These are phyloP conservation scores for Alaudala cheleensis DNA, from an alignment of 2,113 vertebrate species.

Conservation along the genomic window DNA sequence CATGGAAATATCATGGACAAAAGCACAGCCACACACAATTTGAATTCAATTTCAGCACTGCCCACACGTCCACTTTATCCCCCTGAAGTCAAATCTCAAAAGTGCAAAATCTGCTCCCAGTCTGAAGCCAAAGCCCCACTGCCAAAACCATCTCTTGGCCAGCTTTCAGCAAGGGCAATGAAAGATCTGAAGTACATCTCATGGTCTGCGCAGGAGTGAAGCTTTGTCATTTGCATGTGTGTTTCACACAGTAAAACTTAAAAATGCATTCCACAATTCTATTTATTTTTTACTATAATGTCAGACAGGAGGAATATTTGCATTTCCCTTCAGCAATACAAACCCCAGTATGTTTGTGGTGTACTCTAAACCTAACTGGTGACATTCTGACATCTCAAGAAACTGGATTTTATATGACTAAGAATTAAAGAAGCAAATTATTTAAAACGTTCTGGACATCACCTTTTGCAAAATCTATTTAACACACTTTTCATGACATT, in stretches of 20 bases:
- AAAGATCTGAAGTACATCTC: neutral
- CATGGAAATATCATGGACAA: neutral
- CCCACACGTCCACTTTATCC: neutral
- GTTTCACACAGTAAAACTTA: neutral
- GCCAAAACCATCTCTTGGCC: neutral
- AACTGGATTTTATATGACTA: neutral
- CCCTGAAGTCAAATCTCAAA: neutral
- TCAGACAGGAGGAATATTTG: neutral
- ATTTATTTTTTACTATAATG: neutral
- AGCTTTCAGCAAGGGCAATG: neutral
- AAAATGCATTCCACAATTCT: neutral
- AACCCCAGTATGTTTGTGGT: neutral
- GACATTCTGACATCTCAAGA: neutral
- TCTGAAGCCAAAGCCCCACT: neutral
- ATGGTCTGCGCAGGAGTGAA: neutral
- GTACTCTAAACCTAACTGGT: neutral
- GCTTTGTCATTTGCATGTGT: fast-evolving
- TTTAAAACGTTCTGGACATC: neutral
- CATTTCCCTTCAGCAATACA: neutral
- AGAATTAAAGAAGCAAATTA: neutral
- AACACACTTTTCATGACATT: neutral
- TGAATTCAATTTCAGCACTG: neutral
- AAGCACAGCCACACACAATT: neutral
- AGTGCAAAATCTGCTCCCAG: neutral
- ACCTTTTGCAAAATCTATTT: neutral